Conservation (phyloP, 2,888 invertebrate species). For the Apodemia mormo region DNA sequence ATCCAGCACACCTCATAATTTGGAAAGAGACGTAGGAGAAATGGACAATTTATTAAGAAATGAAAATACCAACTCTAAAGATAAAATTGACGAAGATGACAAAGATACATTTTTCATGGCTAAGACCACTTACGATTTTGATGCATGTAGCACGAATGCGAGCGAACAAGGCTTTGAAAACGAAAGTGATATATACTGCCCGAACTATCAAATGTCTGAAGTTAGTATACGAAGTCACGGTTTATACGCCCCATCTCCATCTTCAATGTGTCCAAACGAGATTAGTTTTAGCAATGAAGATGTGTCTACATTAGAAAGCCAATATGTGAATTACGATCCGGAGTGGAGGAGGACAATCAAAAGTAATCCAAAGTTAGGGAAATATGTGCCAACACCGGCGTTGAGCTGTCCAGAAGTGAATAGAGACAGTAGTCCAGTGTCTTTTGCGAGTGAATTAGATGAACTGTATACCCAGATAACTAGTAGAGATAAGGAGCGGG, state of each 20-base stretch:
- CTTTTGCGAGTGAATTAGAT: slow-evolving; percentile 82
- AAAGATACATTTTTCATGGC: slow-evolving; percentile 70
- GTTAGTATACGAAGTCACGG: slow-evolving; percentile 85
- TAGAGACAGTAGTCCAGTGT: slow-evolving; percentile 67
- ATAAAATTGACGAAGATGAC: slow-evolving; percentile 62
- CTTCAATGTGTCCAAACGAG: slow-evolving; percentile 76
- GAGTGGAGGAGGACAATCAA: slow-evolving; percentile 75
- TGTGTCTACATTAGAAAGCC: slow-evolving; percentile 74
- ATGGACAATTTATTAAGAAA: slow-evolving; percentile 60
- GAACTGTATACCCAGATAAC: slow-evolving; percentile 87
- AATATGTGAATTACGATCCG: slow-evolving; percentile 81
- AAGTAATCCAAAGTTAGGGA: slow-evolving; percentile 65
- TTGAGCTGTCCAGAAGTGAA: slow-evolving; percentile 74
- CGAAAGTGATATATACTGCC: slow-evolving; percentile 83
- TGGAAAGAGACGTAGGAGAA: slow-evolving; percentile 52
- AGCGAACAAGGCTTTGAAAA: slow-evolving; percentile 78
- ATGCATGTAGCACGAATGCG: slow-evolving; percentile 72
- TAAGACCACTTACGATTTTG: slow-evolving; percentile 70
- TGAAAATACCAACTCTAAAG: slow-evolving; percentile 53
- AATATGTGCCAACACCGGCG: slow-evolving; percentile 67
- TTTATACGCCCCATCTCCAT: slow-evolving; percentile 83
- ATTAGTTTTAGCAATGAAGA: slow-evolving; percentile 77
- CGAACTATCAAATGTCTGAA: slow-evolving; percentile 84
- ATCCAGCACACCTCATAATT: slow-evolving; percentile 56
- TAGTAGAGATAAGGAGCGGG: slow-evolving; percentile 64